A percentile compares a stretch with the other conserved stretches of the same genome.
These are phyloP conservation scores for Pollimyrus isidori DNA, from an alignment of 2,113 vertebrate genomes.

Conservation along the genomic window DNA sequence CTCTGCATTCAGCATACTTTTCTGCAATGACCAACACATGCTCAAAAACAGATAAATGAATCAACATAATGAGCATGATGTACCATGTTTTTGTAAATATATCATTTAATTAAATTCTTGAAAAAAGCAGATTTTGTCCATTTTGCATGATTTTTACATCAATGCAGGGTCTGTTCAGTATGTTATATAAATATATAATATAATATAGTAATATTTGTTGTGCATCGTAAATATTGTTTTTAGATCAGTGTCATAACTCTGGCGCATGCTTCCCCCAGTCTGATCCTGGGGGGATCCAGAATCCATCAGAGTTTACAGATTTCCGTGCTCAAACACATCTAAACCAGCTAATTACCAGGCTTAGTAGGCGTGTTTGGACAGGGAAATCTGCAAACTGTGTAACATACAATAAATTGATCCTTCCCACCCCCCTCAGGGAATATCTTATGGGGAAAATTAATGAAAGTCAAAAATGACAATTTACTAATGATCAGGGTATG, in stretches of 20 bases:
- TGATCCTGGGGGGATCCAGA: neutral
- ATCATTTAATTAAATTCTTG: neutral
- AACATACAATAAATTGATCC: neutral
- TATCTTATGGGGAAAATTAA: neutral
- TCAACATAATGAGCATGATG: neutral
- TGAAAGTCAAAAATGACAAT: neutral
- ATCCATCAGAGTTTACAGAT: neutral
- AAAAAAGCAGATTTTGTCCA: neutral
- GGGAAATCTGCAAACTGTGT: neutral
- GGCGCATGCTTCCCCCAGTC: neutral
- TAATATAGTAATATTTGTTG: neutral
- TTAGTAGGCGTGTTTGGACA: neutral
- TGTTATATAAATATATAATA: neutral
- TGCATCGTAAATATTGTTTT: neutral
- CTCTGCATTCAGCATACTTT: neutral
- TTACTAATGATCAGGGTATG: neutral
- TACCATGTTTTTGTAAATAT: neutral
- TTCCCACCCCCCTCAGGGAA: neutral
- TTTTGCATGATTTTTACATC: neutral
- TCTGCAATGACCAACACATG: constrained; percentile 6
- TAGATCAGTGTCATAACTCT: neutral
- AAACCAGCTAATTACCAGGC: neutral
- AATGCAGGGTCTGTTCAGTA: neutral
- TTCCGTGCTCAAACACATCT: neutral
- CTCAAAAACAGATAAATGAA: neutral